Conservation (phyloP, 1,140 invertebrate species). For the Brachionus sp. region DNA sequence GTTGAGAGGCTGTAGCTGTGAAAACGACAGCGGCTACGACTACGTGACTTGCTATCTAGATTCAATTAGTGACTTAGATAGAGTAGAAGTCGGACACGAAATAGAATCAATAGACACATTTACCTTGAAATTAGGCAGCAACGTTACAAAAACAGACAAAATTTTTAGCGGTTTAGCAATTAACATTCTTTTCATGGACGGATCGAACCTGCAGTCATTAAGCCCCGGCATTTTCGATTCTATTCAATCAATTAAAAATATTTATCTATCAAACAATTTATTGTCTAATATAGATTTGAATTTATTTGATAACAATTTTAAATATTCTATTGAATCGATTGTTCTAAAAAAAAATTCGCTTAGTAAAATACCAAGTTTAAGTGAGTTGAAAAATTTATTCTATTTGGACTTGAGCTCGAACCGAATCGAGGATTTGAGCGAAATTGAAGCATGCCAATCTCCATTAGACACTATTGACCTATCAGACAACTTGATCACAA, state of each 20-base stretch:
- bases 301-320: neutral
- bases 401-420: neutral
- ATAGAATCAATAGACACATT: neutral
- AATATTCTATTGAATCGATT: neutral
- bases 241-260: neutral
- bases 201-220: neutral
- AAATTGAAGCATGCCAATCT: neutral
- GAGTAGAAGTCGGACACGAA: neutral
- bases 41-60: neutral
- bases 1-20: neutral
- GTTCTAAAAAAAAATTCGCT: conserved; percentile 12
- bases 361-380: neutral
- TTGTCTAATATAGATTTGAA: neutral
- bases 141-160: neutral
- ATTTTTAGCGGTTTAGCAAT: neutral
- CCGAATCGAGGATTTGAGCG: neutral
- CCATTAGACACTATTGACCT: neutral
- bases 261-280: neutral
- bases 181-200: neutral
- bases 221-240: neutral
- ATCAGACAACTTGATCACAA: neutral
- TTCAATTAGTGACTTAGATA: neutral
- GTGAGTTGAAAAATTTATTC: neutral
- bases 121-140: neutral
- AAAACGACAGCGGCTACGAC: neutral